phyloP scores from a whole-genome alignment of 2,113 vertebrate species.

The Neoarius graeffei region DNA sequence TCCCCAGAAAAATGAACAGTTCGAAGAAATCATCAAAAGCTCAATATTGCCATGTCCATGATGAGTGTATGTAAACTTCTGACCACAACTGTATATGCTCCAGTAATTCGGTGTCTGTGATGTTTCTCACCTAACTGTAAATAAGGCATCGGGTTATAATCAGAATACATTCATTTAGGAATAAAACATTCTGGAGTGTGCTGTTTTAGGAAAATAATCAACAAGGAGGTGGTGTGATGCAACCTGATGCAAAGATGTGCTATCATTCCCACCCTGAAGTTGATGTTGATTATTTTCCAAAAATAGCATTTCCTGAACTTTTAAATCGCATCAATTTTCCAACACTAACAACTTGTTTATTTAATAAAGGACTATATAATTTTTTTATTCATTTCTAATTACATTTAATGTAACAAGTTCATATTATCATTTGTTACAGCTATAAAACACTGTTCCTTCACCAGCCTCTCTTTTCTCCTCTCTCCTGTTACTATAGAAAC shows the following conservation, averaged over 20 bases:
- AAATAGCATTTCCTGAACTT: not conserved
- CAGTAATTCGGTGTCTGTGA: not conserved
- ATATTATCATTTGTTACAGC: not conserved
- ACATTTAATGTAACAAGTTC: too few relatives aligned
- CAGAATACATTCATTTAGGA: not conserved
- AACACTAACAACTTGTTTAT: not conserved
- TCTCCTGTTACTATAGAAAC: conserved; percentile 8
- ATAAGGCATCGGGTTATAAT: not conserved
- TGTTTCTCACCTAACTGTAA: not conserved
- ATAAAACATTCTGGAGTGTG: not conserved
- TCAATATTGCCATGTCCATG: too few relatives aligned
- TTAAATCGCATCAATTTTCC: not conserved
- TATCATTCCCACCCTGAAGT: not conserved
- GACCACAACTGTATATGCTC: not conserved
- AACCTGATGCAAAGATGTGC: not conserved
- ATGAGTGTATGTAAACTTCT: too few relatives aligned
- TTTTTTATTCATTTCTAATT: not conserved
- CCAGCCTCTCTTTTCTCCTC: not conserved
- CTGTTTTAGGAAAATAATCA: not conserved
- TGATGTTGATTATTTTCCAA: not conserved
- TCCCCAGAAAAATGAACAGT: too few relatives aligned
- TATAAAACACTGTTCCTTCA: not conserved
- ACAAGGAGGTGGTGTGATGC: not conserved
- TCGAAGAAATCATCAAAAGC: too few relatives aligned
- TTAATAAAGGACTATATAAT: not conserved